Evolutionary conservation across 1,140 invertebrate genomes (phyloP), one percentile per base, ranked within the genome.

Genomic region (Trachymyrmex septentrionalis): DNA sequence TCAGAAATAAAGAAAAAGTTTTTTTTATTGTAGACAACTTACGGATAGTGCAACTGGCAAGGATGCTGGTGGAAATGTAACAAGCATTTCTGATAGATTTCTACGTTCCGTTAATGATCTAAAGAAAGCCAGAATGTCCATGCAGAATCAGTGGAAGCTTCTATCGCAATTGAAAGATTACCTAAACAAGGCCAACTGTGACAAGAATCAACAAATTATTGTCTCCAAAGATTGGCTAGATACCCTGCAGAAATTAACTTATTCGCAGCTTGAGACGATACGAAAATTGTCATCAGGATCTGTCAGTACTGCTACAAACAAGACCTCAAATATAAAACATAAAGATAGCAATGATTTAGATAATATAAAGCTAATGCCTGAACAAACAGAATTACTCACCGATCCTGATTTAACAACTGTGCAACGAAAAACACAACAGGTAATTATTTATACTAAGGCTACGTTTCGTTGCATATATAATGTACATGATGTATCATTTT

Each of bases 171-270:
- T 96, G 0, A 96, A 95, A 89, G 93, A 95, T 9, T 95, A 96
- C 77, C 86, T 96, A 1, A 92, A 91, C 6, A 96, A 96, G 89
- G 92, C 94, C 48, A 94, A 94, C 64, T 94, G 93, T 38, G 95
- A 96, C n/a, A 96, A 95, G 76, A 94, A 92, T 82, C 77, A 96
- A 38, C 95, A 96, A 66, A 92, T 95, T 50, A 88, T 93, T n/a
- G 73, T 96, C 7, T 96, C 94, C 71, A 96, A 96, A 88, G 95
- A 96, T 85, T 96, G 96, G 94, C 90, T 95, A 4, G 94, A 95
- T 2, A 92, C 95, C 57, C 87, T 96, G 34, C 95, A 96, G 86
- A 96, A 93, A 89, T 75, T 95, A 19, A 93, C 94, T 0, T 94
- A 94, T 21, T 90, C 92, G 0, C 93, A 94, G 71, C 91, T 94